phyloP scores from a whole-genome alignment of 2,888 invertebrate species.

The Gortyna flavago region DNA sequence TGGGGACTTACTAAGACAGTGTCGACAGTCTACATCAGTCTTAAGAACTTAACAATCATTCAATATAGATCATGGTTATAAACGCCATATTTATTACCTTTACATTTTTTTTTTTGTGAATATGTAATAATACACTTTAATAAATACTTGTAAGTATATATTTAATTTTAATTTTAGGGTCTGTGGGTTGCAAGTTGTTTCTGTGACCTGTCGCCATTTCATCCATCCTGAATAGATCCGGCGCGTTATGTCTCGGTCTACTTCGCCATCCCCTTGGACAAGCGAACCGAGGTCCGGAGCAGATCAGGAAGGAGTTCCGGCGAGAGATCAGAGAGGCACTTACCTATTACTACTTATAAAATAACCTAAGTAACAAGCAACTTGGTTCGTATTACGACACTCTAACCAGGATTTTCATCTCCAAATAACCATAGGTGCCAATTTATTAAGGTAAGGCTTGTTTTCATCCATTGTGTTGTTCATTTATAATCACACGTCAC shows the following conservation, averaged over 20 bases:
- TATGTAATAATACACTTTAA: too few species aligned
- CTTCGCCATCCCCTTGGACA: not conserved
- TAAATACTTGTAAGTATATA: not conserved
- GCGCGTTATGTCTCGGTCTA: not conserved
- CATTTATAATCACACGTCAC: not conserved
- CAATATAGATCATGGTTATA: not conserved
- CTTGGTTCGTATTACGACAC: not conserved
- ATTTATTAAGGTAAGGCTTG: too few species aligned
- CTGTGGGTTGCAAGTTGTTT: not conserved
- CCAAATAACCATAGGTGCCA: not conserved
- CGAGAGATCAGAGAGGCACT: not conserved
- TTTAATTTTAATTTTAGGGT: not conserved
- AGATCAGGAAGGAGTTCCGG: too few species aligned
- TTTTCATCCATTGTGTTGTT: too few species aligned
- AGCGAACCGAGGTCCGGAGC: too few species aligned
- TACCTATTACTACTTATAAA: not conserved
- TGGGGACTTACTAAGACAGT: slow-evolving; percentile 46
- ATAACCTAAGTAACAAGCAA: not conserved
- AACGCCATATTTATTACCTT: too few species aligned
- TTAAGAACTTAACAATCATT: not conserved
- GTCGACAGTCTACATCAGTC: slow-evolving; percentile 9
- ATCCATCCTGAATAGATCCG: not conserved
- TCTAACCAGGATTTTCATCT: not conserved
- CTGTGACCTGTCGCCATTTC: not conserved
- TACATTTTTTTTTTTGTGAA: not conserved